Evolutionary conservation across 2,888 invertebrate genomes (phyloP).

Genomic region (Tetropium fuscum): DNA sequence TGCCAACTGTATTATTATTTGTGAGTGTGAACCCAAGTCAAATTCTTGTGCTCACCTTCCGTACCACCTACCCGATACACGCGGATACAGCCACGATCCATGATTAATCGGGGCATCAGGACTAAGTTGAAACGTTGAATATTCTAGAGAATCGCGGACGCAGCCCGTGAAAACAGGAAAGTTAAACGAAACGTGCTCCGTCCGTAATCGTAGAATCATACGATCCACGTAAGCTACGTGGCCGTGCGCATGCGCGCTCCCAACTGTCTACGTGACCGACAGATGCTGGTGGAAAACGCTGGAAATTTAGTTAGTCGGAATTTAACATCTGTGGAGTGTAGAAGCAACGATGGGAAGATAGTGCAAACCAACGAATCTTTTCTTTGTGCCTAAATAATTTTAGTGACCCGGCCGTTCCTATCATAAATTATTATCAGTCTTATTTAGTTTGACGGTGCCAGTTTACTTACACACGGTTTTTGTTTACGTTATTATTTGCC

Average conservation of each 20-base stretch:
- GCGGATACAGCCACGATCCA: too few species aligned
- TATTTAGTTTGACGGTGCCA: slow-evolving; percentile 32
- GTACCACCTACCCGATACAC: too few species aligned
- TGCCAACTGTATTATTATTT: too few species aligned
- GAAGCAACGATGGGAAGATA: slow-evolving; percentile 60
- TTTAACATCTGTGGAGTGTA: slow-evolving; percentile 62
- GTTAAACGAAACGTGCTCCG: too few species aligned
- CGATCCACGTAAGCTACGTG: slow-evolving; percentile 45
- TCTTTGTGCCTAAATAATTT: slow-evolving; percentile 59
- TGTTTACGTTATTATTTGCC: slow-evolving; percentile 31
- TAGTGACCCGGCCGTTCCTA: slow-evolving; percentile 55
- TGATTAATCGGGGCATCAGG: too few species aligned
- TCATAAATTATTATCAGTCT: slow-evolving; percentile 39
- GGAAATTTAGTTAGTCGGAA: slow-evolving; percentile 61
- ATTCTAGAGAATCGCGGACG: too few species aligned
- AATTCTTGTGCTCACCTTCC: too few species aligned
- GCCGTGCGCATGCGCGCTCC: slow-evolving; percentile 39
- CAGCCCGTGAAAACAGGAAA: too few species aligned
- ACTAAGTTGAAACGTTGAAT: too few species aligned
- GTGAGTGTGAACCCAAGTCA: too few species aligned
- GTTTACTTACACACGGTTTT: slow-evolving; percentile 36
- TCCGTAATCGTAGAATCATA: too few species aligned
- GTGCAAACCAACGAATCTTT: slow-evolving; percentile 59
- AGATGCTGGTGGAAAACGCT: slow-evolving; percentile 35
- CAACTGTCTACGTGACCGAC: slow-evolving; percentile 49